Evolutionary conservation across 2,797 vertebrate species (phyloP).

Genomic region (Periophthalmus magnuspinnatus): DNA sequence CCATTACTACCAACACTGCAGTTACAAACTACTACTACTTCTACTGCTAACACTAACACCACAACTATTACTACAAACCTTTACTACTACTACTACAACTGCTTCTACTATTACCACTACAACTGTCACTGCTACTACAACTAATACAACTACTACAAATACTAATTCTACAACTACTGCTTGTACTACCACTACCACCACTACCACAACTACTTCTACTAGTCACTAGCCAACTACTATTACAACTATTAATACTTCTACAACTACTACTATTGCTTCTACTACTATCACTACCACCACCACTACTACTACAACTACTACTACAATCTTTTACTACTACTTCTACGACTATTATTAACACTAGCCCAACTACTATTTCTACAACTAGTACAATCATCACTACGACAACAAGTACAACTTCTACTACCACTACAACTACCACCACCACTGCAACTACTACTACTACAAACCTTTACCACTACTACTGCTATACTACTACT

Average conservation of each 20-base stretch:
- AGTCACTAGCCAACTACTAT: too few relatives aligned
- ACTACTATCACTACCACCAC: background rate
- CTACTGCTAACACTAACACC: too few relatives aligned
- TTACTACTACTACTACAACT: background rate
- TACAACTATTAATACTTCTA: background rate
- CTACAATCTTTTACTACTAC: background rate
- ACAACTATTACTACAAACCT: too few relatives aligned
- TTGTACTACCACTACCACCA: background rate
- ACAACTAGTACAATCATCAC: background rate
- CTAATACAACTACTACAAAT: too few relatives aligned
- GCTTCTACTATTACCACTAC: too few relatives aligned
- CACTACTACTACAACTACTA: background rate
- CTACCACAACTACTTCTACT: too few relatives aligned
- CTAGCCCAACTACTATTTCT: background rate
- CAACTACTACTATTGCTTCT: background rate
- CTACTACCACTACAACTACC: background rate
- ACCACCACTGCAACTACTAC: too few relatives aligned
- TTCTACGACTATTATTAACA: background rate
- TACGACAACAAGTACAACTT: background rate
- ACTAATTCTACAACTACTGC: background rate
- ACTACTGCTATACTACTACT: too few relatives aligned
- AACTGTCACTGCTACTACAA: too few relatives aligned
- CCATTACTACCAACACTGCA: too few relatives aligned
- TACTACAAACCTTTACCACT: too few relatives aligned
- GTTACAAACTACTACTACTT: too few relatives aligned